Percentiles rank a stretch among this genome's conserved stretches.
phyloP scores from a whole-genome alignment of 2,888 invertebrate genomes.

The Onthophagus sagittarius region DNA sequence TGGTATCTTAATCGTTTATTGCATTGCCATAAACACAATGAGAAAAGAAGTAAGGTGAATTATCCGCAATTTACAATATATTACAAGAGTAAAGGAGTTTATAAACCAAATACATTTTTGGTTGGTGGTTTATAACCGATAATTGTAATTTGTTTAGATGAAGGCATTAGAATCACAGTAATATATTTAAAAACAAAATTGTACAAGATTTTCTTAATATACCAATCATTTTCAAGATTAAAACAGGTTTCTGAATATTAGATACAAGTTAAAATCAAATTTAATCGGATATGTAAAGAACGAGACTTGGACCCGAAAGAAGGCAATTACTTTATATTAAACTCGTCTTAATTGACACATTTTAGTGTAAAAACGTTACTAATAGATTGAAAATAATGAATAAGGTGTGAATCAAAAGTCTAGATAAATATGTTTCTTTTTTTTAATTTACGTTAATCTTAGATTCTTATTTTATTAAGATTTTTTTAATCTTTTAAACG shows the following conservation, averaged over 20 bases:
- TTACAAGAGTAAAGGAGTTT: not conserved
- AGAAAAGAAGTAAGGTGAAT: not conserved
- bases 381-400: not conserved
- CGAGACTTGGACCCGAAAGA: not conserved
- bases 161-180: slow-evolving; percentile 46
- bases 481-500: not conserved
- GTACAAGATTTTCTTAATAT: slow-evolving; percentile 18
- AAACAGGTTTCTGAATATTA: not conserved
- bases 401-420: not conserved
- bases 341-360: not conserved
- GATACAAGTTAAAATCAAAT: not conserved
- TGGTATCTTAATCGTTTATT: not conserved
- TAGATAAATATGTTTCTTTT: not conserved
- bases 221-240: not conserved
- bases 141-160: slow-evolving; percentile 35
- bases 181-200: slow-evolving; percentile 28
- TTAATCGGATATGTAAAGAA: not conserved
- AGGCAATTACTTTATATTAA: not conserved
- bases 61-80: not conserved
- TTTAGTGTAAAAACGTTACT: not conserved
- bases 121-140: slow-evolving; percentile 1
- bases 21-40: not conserved
- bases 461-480: too few relatives aligned
- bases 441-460: too few relatives aligned
- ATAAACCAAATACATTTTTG: not conserved